phyloP scores from a whole-genome alignment of 2,797 vertebrate genomes.

The Notamacropus eugenii region DNA sequence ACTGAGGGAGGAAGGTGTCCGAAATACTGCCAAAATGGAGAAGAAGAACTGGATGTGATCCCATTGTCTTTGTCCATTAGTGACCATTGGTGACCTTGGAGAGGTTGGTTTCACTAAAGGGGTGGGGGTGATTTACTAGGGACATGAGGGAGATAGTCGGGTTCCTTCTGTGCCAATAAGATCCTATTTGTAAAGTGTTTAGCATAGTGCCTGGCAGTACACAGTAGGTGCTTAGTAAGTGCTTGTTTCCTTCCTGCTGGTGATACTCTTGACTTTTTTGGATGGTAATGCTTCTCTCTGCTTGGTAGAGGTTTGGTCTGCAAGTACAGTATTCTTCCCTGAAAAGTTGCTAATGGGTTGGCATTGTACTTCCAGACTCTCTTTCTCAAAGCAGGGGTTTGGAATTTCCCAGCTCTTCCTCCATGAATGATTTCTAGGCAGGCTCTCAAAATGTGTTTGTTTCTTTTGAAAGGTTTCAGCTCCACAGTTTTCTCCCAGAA shows the following conservation, averaged over 20 bases:
- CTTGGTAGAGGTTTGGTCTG: background rate
- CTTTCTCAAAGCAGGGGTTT: background rate
- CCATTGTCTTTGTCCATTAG: background rate
- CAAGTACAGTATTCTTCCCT: background rate
- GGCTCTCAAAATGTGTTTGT: background rate
- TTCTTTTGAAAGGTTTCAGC: slow-evolving; percentile 34
- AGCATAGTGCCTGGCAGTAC: background rate
- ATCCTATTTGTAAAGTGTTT: background rate
- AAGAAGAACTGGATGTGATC: background rate
- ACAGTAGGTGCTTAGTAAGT: background rate
- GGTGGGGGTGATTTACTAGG: background rate
- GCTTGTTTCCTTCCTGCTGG: slow-evolving; percentile 1
- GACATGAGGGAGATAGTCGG: background rate
- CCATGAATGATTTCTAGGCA: background rate
- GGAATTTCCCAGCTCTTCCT: slow-evolving; percentile 24
- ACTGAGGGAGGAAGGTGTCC: background rate
- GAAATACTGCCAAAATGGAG: background rate
- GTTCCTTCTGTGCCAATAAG: background rate
- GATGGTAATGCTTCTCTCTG: background rate
- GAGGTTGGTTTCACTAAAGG: background rate
- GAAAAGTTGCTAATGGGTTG: slow-evolving; percentile 14
- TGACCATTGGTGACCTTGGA: background rate
- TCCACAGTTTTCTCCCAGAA: slow-evolving; percentile 2
- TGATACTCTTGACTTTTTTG: background rate
- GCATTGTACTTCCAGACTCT: background rate